phyloP scores from a whole-genome alignment of 2,888 invertebrate genomes.

The Onchidella celtica region DNA sequence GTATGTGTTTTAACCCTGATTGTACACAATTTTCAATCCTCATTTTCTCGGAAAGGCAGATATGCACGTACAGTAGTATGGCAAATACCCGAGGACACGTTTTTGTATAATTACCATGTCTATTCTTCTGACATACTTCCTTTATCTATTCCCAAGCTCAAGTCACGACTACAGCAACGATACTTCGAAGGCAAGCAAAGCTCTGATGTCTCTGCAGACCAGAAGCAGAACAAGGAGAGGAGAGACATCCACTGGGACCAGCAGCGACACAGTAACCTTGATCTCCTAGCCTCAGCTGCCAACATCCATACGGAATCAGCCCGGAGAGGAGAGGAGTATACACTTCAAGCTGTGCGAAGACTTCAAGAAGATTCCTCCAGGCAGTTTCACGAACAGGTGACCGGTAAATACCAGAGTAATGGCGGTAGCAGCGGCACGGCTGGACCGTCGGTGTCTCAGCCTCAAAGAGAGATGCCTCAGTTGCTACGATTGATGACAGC shows the following conservation, averaged over 20 bases:
- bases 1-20: too few species aligned
- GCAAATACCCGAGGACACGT: too few species aligned
- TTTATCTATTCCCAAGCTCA: slow-evolving; percentile 43
- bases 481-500: not conserved
- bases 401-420: not conserved
- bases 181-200: slow-evolving; percentile 36
- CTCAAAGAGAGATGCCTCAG: not conserved
- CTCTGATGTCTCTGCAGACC: not conserved
- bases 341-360: not conserved
- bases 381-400: not conserved
- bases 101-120: too few species aligned
- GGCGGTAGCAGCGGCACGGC: not conserved
- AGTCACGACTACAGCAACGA: slow-evolving; percentile 35
- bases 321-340: not conserved
- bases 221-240: too few species aligned
- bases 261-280: slow-evolving; percentile 12
- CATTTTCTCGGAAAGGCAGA: too few species aligned
- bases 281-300: slow-evolving; percentile 32
- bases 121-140: too few species aligned
- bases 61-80: too few species aligned
- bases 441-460: not conserved
- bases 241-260: not conserved
- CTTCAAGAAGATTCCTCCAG: slow-evolving; percentile 15
- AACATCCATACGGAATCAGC: slow-evolving; percentile 28
- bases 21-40: too few species aligned